Percentiles rank a stretch among this genome's conserved stretches.
phyloP scores from a whole-genome alignment of 1,140 invertebrate species.

The Asbolus verrucosus region DNA sequence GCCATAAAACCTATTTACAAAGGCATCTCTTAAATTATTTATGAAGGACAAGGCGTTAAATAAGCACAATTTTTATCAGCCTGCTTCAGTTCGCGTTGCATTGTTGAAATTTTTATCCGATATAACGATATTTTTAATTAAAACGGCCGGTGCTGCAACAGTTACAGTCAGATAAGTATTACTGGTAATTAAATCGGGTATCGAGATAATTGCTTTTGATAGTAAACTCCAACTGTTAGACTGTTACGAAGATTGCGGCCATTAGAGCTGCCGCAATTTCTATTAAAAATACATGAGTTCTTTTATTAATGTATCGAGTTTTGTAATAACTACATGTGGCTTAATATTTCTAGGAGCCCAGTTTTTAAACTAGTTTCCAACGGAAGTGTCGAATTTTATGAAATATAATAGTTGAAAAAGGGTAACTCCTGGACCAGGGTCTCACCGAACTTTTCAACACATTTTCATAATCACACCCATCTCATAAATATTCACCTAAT shows the following conservation, averaged over 20 bases:
- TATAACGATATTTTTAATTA: neutral
- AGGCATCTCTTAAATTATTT: slow-evolving; percentile 21
- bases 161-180: neutral
- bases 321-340: neutral
- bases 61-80: slow-evolving; percentile 21
- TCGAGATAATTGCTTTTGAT: slow-evolving; percentile 16
- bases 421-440: slow-evolving; percentile 14
- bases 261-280: neutral
- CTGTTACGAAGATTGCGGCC: neutral
- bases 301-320: neutral
- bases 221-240: slow-evolving; percentile 9
- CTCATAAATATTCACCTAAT: slow-evolving; percentile 31
- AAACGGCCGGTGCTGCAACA: neutral
- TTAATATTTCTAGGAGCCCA: neutral
- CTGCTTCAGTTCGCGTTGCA: neutral
- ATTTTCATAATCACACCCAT: slow-evolving; percentile 30
- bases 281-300: neutral
- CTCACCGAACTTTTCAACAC: slow-evolving; percentile 26
- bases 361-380: slow-evolving; percentile 37
- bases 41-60: slow-evolving; percentile 6
- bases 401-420: slow-evolving; percentile 25
- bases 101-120: slow-evolving; percentile 4
- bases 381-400: slow-evolving; percentile 44
- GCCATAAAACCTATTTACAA: slow-evolving; percentile 26
- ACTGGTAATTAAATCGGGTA: slow-evolving; percentile 4